Conservation (phyloP, 2,797 vertebrate genomes). For the Setipinna tenuifilis region DNA sequence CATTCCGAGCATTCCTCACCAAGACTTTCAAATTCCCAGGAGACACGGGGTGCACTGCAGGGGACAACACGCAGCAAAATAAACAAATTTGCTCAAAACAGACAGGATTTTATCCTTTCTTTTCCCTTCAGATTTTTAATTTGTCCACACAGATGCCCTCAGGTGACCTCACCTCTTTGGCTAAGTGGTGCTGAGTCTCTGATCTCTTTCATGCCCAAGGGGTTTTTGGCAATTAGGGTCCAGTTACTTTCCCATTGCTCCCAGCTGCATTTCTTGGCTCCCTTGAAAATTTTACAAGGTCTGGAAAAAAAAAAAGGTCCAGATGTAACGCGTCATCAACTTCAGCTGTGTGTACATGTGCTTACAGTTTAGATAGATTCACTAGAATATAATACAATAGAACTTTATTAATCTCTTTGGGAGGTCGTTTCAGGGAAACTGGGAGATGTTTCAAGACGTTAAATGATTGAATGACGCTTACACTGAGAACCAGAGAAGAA, state of each 20-base stretch:
- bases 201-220: slow-evolving; percentile 67
- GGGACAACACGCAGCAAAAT: not conserved
- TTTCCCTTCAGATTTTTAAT: not conserved
- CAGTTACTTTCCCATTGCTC: slow-evolving; percentile 67
- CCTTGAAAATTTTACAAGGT: not conserved
- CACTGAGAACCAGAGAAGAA: not conserved
- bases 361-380: too few relatives aligned
- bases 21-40: slow-evolving; percentile 49
- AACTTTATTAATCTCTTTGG: too few relatives aligned
- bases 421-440: too few relatives aligned
- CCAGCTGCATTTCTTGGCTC: slow-evolving; percentile 38
- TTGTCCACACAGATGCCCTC: not conserved
- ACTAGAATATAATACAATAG: too few relatives aligned
- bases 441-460: too few relatives aligned
- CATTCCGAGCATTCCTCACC: slow-evolving; percentile 61
- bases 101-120: not conserved
- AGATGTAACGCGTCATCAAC: not conserved
- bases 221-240: slow-evolving; percentile 72
- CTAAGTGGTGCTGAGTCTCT: slow-evolving; percentile 66
- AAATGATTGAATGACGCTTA: too few relatives aligned
- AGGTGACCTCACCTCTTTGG: slow-evolving; percentile 66
- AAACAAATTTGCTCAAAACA: too few relatives aligned
- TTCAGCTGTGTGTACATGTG: not conserved
- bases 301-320: slow-evolving; percentile 8
- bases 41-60: slow-evolving; percentile 68